Evolutionary conservation across 2,888 invertebrate species (phyloP), one percentile per base, ranked within the genome.

Genomic region (Amphipyra berbera): DNA sequence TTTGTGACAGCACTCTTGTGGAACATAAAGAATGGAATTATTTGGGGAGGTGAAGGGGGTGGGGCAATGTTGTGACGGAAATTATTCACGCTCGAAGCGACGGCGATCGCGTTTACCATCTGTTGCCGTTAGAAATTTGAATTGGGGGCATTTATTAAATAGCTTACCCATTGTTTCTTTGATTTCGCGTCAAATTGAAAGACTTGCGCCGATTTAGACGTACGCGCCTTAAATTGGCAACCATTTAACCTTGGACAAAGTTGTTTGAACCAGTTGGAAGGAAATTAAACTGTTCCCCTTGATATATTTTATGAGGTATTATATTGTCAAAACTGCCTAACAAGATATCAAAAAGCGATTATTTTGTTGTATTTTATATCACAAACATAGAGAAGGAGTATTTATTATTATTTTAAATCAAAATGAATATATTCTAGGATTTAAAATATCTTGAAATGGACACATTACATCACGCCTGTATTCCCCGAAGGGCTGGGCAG

Each of bases 121-220:
- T 90, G 90, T 84, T 83, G 81, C 85, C 81, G 71, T 81, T 88
- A 84, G 76, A 85, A 85, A 88, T 89, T 89, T 87, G 83, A 89
- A 88, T 88, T 80, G 73, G 82, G 78, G 82, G 81, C 87, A 88
- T 89, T 90, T 89, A 90, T 88, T 89, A 89, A 88, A 89, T 76
- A 85, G 81, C 82, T 76, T 66, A 62, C 76, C 82, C 83, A 85
- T 86, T 88, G 85, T 88, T 85, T 80, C 80, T 84, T 86, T 83
- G 84, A 87, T 83, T 83, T 80, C 76, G 68, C 71, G 73, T 79
- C 75, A 83, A 84, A 83, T 82, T 83, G 82, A 80, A 81, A 79
- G 78, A 80, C 74, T 75, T 64, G 30, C 52, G 53, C 56, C 73
- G 58, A 68, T 76, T 73, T 62, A 68, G 70, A 68, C 38, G 64